phyloP scores from a whole-genome alignment of 2,888 invertebrate species.

The Drosophila acutilabella region DNA sequence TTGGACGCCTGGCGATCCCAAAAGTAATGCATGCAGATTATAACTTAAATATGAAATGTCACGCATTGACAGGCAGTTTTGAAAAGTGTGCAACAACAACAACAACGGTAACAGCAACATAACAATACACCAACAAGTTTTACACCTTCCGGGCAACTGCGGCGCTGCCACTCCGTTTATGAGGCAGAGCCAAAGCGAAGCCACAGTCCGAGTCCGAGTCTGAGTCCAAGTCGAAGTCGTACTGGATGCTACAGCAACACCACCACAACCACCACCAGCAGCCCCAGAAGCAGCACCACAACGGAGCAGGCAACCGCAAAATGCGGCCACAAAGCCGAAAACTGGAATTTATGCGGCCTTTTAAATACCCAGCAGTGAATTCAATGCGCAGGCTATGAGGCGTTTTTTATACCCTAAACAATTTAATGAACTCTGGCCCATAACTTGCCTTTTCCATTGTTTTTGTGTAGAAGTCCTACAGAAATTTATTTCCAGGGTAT shows the following conservation, averaged over 20 bases:
- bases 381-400: neutral
- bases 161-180: conserved; percentile 73
- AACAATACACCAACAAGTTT: conserved; percentile 69
- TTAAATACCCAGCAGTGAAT: conserved; percentile 25
- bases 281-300: conserved; percentile 14
- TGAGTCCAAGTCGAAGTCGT: conserved; percentile 43
- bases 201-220: conserved; percentile 26
- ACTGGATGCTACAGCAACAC: conserved; percentile 37
- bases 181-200: conserved; percentile 51
- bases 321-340: conserved; percentile 42
- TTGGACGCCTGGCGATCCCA: conserved; percentile 43
- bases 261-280: conserved; percentile 30
- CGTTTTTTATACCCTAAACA: neutral
- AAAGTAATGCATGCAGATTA: conserved; percentile 80
- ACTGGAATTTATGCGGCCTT: conserved; percentile 61
- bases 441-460: no score
- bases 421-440: neutral
- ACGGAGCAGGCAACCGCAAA: conserved; percentile 51
- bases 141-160: conserved; percentile 61
- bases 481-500: conserved; percentile 16
- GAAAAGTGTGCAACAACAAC: conserved; percentile 74
- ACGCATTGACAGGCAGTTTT: conserved; percentile 82
- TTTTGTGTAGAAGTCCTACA: no score
- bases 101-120: conserved; percentile 27
- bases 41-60: conserved; percentile 82